A percentile compares a stretch with the other conserved stretches of the same genome.
phyloP scores from a whole-genome alignment of 2,888 invertebrate species.

The Diloba caeruleocephala region DNA sequence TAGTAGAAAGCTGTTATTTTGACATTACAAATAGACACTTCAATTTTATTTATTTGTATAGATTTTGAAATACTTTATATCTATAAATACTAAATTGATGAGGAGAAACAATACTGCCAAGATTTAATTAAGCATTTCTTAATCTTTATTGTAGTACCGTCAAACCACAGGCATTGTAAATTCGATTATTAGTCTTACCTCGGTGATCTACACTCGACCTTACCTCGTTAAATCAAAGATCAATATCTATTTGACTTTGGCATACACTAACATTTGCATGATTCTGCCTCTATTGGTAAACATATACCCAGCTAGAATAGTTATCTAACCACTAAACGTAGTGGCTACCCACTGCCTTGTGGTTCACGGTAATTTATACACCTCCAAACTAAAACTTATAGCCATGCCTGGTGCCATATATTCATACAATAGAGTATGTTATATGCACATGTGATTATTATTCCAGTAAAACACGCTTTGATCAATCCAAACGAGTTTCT shows the following conservation, averaged over 20 bases:
- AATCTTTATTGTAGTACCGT: background rate
- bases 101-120: too few relatives aligned
- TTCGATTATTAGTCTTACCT: background rate
- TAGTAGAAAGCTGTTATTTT: too few relatives aligned
- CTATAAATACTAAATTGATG: too few relatives aligned
- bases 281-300: conserved; percentile 2
- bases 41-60: too few relatives aligned
- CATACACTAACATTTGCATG: conserved; percentile 3
- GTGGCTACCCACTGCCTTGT: conserved; percentile 35
- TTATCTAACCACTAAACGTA: conserved; percentile 34
- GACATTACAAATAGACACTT: too few relatives aligned
- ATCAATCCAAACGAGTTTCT: conserved; percentile 25
- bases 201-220: background rate
- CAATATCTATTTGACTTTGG: conserved; percentile 11
- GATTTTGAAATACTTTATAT: too few relatives aligned
- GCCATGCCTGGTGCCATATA: background rate
- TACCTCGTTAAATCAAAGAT: conserved; percentile 5
- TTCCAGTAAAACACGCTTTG: conserved; percentile 18
- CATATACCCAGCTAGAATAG: conserved; percentile 21
- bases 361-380: conserved; percentile 31
- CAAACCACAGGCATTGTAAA: background rate
- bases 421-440: background rate
- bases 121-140: too few relatives aligned
- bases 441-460: conserved; percentile 15
- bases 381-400: conserved; percentile 30